These are phyloP conservation scores for Ophioderma brevispina DNA, from an alignment of 35 echinoderm and acorn worm genomes.

Conservation along the genomic window DNA sequence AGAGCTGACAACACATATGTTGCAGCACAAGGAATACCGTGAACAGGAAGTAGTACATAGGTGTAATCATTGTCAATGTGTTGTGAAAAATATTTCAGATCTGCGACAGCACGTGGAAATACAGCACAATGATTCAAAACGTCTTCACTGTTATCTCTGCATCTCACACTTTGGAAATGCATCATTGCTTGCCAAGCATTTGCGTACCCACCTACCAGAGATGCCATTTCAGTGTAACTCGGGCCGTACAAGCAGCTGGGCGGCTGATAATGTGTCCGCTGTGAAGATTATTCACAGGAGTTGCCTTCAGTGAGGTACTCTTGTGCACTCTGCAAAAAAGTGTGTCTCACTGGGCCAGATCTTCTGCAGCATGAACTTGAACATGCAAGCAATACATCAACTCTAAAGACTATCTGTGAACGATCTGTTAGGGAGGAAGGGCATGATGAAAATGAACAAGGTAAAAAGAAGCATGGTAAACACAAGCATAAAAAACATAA, in stretches of 20 bases:
- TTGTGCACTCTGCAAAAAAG: neutral
- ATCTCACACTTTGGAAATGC: neutral
- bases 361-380: neutral
- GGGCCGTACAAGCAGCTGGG: neutral
- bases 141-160: neutral
- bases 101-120: neutral
- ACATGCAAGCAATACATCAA: too few species aligned
- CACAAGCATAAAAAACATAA: neutral
- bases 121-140: neutral
- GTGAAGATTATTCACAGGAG: too few species aligned
- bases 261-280: too few species aligned
- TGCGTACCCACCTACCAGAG: neutral
- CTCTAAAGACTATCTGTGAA: too few species aligned
- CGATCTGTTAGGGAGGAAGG: neutral
- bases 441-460: neutral
- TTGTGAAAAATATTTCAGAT: neutral
- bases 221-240: neutral
- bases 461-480: neutral
- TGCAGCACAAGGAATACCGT: neutral
- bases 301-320: too few species aligned
- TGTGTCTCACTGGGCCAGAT: too few species aligned
- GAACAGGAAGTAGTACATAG: neutral
- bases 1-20: neutral
- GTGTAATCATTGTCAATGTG: neutral
- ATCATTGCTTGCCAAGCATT: neutral